A percentile compares a stretch with the other conserved stretches of the same genome.
These are phyloP conservation scores for Cosmia trapezina DNA, from an alignment of 2,888 invertebrate genomes.

Conservation along the genomic window DNA sequence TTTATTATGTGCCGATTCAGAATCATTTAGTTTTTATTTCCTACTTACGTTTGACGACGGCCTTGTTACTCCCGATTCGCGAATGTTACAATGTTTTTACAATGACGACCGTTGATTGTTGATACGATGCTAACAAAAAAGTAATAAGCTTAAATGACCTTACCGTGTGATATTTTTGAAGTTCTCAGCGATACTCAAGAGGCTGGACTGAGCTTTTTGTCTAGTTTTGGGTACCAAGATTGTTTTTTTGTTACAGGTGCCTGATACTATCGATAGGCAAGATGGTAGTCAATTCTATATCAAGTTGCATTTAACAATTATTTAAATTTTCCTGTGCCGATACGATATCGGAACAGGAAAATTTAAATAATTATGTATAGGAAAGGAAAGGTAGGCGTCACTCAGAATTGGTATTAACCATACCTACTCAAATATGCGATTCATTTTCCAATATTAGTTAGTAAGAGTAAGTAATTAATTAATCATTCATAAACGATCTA, in stretches of 20 bases:
- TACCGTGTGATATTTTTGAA: conserved; percentile 58
- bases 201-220: conserved; percentile 20
- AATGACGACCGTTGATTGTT: conserved; percentile 61
- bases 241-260: neutral
- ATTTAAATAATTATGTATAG: neutral
- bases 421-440: neutral
- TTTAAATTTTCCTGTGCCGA: too few relatives aligned
- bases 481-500: neutral
- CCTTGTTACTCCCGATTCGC: conserved; percentile 55
- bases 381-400: neutral
- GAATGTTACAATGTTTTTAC: conserved; percentile 48
- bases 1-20: conserved; percentile 55
- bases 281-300: neutral
- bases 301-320: neutral
- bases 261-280: conserved; percentile 3
- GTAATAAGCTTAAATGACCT: conserved; percentile 57
- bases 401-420: neutral
- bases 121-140: conserved; percentile 58
- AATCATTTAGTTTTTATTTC: conserved; percentile 61
- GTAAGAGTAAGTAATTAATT: neutral
- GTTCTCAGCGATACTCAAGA: conserved; percentile 35
- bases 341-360: neutral
- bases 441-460: neutral
- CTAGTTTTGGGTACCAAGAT: conserved; percentile 14
- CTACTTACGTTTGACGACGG: conserved; percentile 45